Evolutionary conservation across 2,113 vertebrate species (phyloP).

Genomic region (Atractosteus spatula): DNA sequence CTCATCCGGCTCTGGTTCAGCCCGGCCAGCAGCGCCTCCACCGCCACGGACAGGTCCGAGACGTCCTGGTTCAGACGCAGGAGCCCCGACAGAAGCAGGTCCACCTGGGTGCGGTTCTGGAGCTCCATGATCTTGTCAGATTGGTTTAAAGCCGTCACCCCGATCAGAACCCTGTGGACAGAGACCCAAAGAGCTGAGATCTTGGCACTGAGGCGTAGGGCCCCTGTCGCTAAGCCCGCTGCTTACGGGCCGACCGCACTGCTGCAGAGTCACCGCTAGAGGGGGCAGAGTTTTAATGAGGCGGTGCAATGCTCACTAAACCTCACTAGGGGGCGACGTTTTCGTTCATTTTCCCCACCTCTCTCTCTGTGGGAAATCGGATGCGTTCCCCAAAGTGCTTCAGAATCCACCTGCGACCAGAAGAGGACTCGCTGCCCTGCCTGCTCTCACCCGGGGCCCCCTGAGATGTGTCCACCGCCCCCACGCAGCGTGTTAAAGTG

Average conservation of each 20-base stretch:
- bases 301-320: too few relatives aligned
- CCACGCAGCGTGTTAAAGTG: too few relatives aligned
- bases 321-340: too few relatives aligned
- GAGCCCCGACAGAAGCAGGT: slow-evolving; percentile 50
- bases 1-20: slow-evolving; percentile 50
- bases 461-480: too few relatives aligned
- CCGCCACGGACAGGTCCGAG: slow-evolving; percentile 16
- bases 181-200: neutral
- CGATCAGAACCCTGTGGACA: slow-evolving; percentile 54
- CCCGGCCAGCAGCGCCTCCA: slow-evolving; percentile 38
- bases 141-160: neutral
- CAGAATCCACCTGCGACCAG: too few relatives aligned
- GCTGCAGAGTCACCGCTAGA: slow-evolving; percentile 18
- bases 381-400: too few relatives aligned
- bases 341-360: too few relatives aligned
- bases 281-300: slow-evolving; percentile 62
- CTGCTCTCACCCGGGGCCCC: too few relatives aligned
- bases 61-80: slow-evolving; percentile 32
- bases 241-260: fast-evolving
- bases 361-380: too few relatives aligned
- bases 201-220: too few relatives aligned
- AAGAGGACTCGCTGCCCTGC: too few relatives aligned
- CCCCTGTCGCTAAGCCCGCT: too few relatives aligned
- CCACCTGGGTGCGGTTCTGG: slow-evolving; percentile 40
- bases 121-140: slow-evolving; percentile 13